phyloP scores from a whole-genome alignment of 1,140 invertebrate genomes.

The Brachionus manjavacas region DNA sequence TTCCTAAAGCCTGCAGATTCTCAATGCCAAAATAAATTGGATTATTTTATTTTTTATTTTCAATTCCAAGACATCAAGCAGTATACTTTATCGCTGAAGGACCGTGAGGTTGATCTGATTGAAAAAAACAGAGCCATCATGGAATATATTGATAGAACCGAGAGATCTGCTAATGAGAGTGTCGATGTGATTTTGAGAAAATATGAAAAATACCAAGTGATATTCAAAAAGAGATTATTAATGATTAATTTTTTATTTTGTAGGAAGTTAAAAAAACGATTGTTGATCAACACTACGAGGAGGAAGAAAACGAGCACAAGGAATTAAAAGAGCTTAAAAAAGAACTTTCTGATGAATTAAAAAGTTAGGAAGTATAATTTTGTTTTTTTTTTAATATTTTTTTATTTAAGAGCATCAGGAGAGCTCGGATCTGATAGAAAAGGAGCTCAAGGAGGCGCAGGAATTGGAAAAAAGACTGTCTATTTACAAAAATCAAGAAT shows the following conservation, averaged over 20 bases:
- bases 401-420: not conserved
- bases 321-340: not conserved
- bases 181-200: slow-evolving; percentile 33
- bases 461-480: not conserved
- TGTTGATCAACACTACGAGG: slow-evolving; percentile 18
- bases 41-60: too few relatives aligned
- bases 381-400: not conserved
- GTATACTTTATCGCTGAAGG: not conserved
- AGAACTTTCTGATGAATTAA: not conserved
- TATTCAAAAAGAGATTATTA: not conserved
- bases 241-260: not conserved
- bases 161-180: not conserved
- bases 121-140: not conserved
- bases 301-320: slow-evolving; percentile 3
- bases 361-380: not conserved
- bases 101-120: slow-evolving; percentile 2
- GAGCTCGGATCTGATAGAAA: not conserved
- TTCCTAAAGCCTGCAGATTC: too few relatives aligned
- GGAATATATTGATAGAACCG: slow-evolving; percentile 13
- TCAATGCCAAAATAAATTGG: too few relatives aligned
- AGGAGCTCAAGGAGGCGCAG: not conserved
- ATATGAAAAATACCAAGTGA: slow-evolving; percentile 41
- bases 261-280: slow-evolving; percentile 40
- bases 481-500: slow-evolving; percentile 41
- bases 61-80: not conserved